Evolutionary conservation across 2,113 vertebrate species (phyloP), one percentile per base, ranked within the genome.

Genomic region (Amia ocellicauda): DNA sequence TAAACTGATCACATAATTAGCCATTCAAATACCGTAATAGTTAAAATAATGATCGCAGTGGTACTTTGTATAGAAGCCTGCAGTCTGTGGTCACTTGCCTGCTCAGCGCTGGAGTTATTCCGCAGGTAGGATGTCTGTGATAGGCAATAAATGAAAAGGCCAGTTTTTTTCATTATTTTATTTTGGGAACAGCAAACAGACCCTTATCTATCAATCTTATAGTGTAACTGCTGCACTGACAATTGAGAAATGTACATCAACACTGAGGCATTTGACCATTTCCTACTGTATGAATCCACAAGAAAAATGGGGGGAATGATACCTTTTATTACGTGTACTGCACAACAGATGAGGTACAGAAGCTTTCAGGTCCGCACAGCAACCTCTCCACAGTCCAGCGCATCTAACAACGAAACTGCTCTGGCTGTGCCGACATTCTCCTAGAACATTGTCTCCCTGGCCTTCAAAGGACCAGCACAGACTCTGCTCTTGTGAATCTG

Each of bases 301-400:
- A 63, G 61, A 63, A 63, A 63, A 63, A 63, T 54, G 49, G 29
- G 22, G 14, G 22, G 61, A 10, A 54, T 63, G 61, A 63, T 63
- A 17, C 5, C 49, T 26, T 63, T 63, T 63, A 63, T 63, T 63
- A 52, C 29, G 24, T 27, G 17, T 41, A 26, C 19, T 11, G 27
- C 59, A 16, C n/a, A 16, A 45, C 59, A 62, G 60, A 63, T 53
- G 61, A 63, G 61, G 49, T 31, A n/a, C 61, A 23, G 29, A 13
- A 51, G 61, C 28, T 20, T 36, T 42, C 31, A 5, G 31, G 31
- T 41, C 22, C 31, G 19, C 7, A 14, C 61, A 41, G 56, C 42
- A 36, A 36, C 63, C 53, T 27, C 51, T 14, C 60, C 11, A 36
- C 31, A 36, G 5, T 7, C 31, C 11, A 17, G 17, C 16, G 13